Base-by-base conservation (phyloP, 2,113 vertebrate species). In the Otis tarda region DNA sequence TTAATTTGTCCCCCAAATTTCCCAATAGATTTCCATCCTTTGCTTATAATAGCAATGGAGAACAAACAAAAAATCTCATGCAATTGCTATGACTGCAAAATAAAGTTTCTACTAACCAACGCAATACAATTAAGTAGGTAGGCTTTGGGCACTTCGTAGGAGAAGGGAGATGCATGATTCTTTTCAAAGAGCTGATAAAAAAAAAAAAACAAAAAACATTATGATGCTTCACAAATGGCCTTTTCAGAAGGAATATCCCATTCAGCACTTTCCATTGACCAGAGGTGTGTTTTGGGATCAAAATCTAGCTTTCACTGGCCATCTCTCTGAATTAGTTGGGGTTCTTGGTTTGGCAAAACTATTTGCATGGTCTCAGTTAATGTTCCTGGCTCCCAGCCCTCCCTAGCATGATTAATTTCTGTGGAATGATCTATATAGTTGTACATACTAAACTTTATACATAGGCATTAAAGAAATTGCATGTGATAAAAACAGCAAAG, bases 361-460 rank as follows among this genome's bases (percentile, higher is more conserved):
- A 23, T 87, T 83, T 73, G 3, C 20, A 11, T 61, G 8, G 13
- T 67, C 12, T 80, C 56, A 50, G n/a, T 24, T 56, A 59, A 75
- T 17, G 7, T 6, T 56, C 6, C 20, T 47, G 43, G 11, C 10
- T 5, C 3, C 2, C 7, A 41, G 6, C 10, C 7, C 6, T 63
- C 14, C 18, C 16, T 8, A 28, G 49, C 53, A 37, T 10, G 23
- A 27, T 47, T 49, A 0, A 39, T 67, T 75, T 78, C 27, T 78
- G 28, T 79, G 30, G 31, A 37, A 31, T 5, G 6, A 19, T 70
- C 22, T 57, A 12, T 79, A 6, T 15, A 73, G 13, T 30, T 17
- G 5, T 39, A 68, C 23, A 45, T 30, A 33, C 12, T 52, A 16
- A 61, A 68, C 7, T 70, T 80, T 17, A 83, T 53, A 23, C 7